Evolutionary conservation across 1,140 invertebrate species (phyloP).

Genomic region (Archivesica marissinica): DNA sequence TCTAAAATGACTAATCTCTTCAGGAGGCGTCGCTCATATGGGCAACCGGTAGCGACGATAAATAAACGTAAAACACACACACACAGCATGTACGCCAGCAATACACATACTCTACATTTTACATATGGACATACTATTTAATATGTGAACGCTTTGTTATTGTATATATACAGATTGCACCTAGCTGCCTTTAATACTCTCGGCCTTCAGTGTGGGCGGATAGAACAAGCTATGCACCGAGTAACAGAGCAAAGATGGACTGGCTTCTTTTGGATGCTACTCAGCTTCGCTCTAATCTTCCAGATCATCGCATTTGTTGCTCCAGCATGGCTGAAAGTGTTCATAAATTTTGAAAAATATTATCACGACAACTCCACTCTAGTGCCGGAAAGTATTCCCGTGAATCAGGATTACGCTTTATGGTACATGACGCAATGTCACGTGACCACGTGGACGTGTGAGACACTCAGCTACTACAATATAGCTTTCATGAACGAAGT

Average conservation of each 20-base stretch:
- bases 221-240: too few relatives aligned
- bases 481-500: constrained; percentile 15
- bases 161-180: too few relatives aligned
- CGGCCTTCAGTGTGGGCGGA: too few relatives aligned
- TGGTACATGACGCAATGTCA: constrained; percentile 30
- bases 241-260: constrained; percentile 18
- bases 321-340: constrained; percentile 25
- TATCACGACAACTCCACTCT: background rate
- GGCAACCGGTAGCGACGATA: too few relatives aligned
- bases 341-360: constrained; percentile 22
- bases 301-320: background rate
- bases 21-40: too few relatives aligned
- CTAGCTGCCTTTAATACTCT: too few relatives aligned
- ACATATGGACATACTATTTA: too few relatives aligned
- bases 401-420: constrained; percentile 20
- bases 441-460: background rate
- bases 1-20: too few relatives aligned
- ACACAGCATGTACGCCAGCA: too few relatives aligned
- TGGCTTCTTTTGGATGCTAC: background rate
- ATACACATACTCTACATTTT: too few relatives aligned
- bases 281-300: background rate
- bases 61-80: too few relatives aligned
- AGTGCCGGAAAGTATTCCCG: background rate
- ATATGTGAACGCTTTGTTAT: too few relatives aligned
- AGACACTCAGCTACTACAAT: constrained; percentile 2